A percentile compares a stretch with the other conserved stretches of the same genome.
Evolutionary conservation across 1,140 invertebrate genomes (phyloP).

Genomic region (Drosophila serrata): DNA sequence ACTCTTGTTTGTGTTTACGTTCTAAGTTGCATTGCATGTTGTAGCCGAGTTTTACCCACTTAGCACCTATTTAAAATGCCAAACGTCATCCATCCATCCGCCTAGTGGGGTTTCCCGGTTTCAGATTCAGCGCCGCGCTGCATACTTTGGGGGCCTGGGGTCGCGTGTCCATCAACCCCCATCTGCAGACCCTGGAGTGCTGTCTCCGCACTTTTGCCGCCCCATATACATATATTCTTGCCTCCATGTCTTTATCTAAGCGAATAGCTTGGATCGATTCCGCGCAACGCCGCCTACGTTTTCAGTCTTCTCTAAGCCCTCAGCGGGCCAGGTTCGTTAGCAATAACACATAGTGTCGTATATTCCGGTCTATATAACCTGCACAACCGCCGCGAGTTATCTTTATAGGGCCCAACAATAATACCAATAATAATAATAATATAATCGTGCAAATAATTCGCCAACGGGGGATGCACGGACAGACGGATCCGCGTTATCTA

Average conservation of each 20-base stretch:
- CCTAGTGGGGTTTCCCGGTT: slow-evolving; percentile 61
- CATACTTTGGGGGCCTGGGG: slow-evolving; percentile 42
- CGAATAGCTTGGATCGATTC: slow-evolving; percentile 43
- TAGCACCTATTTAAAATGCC: slow-evolving; percentile 48
- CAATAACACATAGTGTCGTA: background rate
- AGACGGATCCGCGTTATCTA: background rate
- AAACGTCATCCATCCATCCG: slow-evolving; percentile 61
- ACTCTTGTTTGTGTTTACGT: slow-evolving; percentile 25
- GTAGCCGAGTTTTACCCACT: slow-evolving; percentile 9
- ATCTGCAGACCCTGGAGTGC: slow-evolving; percentile 4
- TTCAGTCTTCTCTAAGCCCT: slow-evolving; percentile 62
- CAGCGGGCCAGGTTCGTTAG: slow-evolving; percentile 46
- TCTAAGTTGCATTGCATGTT: slow-evolving; percentile 42
- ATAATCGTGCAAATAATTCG: slow-evolving; percentile 47
- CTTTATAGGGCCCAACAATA: slow-evolving; percentile 55
- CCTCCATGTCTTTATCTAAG: slow-evolving; percentile 61
- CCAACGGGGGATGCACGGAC: slow-evolving; percentile 1
- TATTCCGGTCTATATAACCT: background rate
- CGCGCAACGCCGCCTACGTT: slow-evolving; percentile 42
- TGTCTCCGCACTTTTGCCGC: slow-evolving; percentile 26
- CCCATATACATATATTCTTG: slow-evolving; percentile 22
- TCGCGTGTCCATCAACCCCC: slow-evolving; percentile 17
- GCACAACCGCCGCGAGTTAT: slow-evolving; percentile 28
- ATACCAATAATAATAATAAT: slow-evolving; percentile 14
- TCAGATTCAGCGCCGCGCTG: slow-evolving; percentile 20